Base-by-base conservation (phyloP, 2,888 invertebrate species). In the Halictus ligatus region DNA sequence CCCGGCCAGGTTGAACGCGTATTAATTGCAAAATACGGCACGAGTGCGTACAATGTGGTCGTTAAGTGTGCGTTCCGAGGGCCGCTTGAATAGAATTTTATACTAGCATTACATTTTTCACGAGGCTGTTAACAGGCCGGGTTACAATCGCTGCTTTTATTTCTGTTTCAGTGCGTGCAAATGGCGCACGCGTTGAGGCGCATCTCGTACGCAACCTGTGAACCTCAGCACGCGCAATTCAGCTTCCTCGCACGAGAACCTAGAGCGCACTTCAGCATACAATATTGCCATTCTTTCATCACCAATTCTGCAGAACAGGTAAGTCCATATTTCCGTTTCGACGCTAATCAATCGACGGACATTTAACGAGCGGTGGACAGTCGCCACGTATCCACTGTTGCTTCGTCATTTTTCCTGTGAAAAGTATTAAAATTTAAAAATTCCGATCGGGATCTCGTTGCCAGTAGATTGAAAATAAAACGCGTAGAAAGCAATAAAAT, bases 181-280 rank as follows among this genome's bases (percentile, higher is more conserved):
- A 98, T 98, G 98, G 97, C 97, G 92, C 98, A 98, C 96, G 97
- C 97, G 95, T 96, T 98, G 93, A 97, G 98, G 92, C 97, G 98
- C 95, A 98, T 98, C 93, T 98, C 98, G 93, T 98, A 98, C 96
- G 98, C 98, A 93, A 98, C 98, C 93, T 98, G 98, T 97, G 98
- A 98, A 95, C 97, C 98, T 50, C 96, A 97, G 92, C 96, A 97
- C 95, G 96, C 97, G 91, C 97, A 98, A 95, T 98, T 98, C 96
- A 97, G 98, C 94, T 97, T 98, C 95, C 96, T 98, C 92, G 97
- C 97, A 29, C 96, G 97, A 93, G 97, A 96, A 95, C 97, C 97
- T 82, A 96, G 96, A 92, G 97, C 96, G 71, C 97, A 97, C 92
- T 96, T 97, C 94, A 96, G 96, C 92, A 95, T 96, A 87, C 98